Evolutionary conservation across 1,140 invertebrate species (phyloP).

Genomic region (Zaprionus vittiger): DNA sequence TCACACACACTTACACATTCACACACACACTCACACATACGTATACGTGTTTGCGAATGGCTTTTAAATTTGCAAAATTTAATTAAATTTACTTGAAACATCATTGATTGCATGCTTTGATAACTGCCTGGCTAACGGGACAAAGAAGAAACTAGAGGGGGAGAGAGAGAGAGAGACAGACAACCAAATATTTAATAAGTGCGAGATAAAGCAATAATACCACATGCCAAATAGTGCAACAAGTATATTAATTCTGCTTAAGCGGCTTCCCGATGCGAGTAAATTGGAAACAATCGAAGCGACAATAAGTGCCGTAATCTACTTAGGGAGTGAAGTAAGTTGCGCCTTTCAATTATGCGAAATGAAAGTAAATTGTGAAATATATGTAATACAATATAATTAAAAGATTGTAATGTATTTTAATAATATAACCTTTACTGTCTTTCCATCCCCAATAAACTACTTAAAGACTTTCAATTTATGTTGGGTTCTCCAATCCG

Average conservation of each 20-base stretch:
- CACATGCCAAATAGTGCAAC: conserved; percentile 17
- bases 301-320: not conserved
- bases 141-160: not conserved
- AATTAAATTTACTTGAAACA: conserved; percentile 52
- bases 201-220: conserved; percentile 22
- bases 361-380: too few relatives aligned
- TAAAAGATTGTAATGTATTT: too few relatives aligned
- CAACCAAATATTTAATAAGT: conserved; percentile 42
- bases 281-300: conserved; percentile 27
- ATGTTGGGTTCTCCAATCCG: not conserved
- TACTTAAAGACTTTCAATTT: not conserved
- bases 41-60: conserved; percentile 3
- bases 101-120: conserved; percentile 50
- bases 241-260: conserved; percentile 28
- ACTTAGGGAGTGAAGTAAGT: not conserved
- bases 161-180: not conserved
- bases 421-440: too few relatives aligned
- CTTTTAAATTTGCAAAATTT: conserved; percentile 57
- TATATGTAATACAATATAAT: too few relatives aligned
- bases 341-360: too few relatives aligned
- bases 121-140: conserved; percentile 23
- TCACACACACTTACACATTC: conserved; percentile 1
- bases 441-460: not conserved
- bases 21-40: conserved; percentile 9
- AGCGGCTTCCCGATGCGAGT: conserved; percentile 15